Evolutionary conservation across 2,888 invertebrate species (phyloP).

Genomic region (Macaria liturata): DNA sequence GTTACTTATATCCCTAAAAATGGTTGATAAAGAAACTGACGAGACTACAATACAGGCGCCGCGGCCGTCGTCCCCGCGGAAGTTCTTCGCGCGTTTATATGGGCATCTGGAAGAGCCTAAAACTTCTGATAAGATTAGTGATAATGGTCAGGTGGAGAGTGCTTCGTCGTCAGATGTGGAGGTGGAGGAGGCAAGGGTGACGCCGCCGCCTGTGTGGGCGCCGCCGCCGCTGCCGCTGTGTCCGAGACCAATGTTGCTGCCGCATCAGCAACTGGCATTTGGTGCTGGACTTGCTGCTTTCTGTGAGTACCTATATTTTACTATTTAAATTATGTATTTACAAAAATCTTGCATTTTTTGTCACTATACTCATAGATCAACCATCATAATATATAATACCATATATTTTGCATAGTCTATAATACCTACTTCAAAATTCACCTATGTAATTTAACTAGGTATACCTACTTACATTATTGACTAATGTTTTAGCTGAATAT

Average conservation of each 20-base stretch:
- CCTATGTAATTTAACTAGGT: too few relatives aligned
- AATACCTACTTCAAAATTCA: too few relatives aligned
- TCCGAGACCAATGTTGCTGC: conserved; percentile 69
- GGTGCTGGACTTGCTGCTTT: conserved; percentile 84
- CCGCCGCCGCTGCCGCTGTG: conserved; percentile 71
- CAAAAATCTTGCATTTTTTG: too few relatives aligned
- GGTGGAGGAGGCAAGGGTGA: conserved; percentile 41
- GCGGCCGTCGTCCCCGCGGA: conserved; percentile 89
- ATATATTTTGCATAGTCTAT: too few relatives aligned
- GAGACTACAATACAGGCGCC: conserved; percentile 53
- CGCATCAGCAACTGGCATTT: conserved; percentile 81
- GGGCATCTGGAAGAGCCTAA: conserved; percentile 86
- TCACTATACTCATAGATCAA: too few relatives aligned
- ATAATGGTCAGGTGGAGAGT: conserved; percentile 52
- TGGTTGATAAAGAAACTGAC: conserved; percentile 35
- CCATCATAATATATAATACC: too few relatives aligned
- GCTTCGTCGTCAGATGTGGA: conserved; percentile 78
- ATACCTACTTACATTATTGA: too few relatives aligned
- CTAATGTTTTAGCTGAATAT: too few relatives aligned
- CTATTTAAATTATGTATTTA: too few relatives aligned
- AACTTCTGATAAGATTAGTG: conserved; percentile 26
- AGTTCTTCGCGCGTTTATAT: conserved; percentile 91
- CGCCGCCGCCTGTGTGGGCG: conserved; percentile 49
- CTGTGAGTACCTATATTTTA: conserved; percentile 67
- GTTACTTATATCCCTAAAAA: conserved; percentile 32